phyloP scores from a whole-genome alignment of 35 echinoderm and acorn worm genomes.

The Strongylocentrotus purpuratus region DNA sequence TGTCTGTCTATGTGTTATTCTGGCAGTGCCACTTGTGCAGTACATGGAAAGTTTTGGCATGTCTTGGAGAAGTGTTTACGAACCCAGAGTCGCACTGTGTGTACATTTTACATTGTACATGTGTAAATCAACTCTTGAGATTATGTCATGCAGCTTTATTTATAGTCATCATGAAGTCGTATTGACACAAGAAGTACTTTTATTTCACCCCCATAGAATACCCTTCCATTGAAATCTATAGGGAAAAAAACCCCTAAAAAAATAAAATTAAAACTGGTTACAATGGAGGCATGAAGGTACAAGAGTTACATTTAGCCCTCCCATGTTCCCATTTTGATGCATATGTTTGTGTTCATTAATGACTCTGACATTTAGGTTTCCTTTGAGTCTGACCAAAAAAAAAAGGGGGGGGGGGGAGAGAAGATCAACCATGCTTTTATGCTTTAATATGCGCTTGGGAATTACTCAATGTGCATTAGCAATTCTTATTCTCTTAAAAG shows the following conservation, averaged over 20 bases:
- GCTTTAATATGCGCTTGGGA: background rate
- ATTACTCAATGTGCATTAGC: background rate
- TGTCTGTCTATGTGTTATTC: too few relatives aligned
- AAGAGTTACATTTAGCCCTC: too few relatives aligned
- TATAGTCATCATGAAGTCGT: background rate
- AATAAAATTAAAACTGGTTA: too few relatives aligned
- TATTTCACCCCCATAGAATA: too few relatives aligned
- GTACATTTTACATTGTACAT: background rate
- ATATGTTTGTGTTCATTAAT: background rate
- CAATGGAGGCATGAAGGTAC: too few relatives aligned
- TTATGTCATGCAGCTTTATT: background rate
- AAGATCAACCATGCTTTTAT: background rate
- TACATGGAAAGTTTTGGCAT: background rate
- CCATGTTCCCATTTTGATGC: too few relatives aligned
- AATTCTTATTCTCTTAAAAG: background rate
- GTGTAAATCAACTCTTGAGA: background rate
- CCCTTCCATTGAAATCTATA: too few relatives aligned
- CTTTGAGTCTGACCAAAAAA: background rate
- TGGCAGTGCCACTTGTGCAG: too few relatives aligned
- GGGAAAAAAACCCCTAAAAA: too few relatives aligned
- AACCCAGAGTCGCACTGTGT: background rate
- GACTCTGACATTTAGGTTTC: background rate
- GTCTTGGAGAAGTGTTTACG: background rate
- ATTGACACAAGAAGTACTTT: background rate
- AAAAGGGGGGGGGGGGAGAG: background rate